Conservation (phyloP, 2,888 invertebrate genomes). For the Oscheius sp. region DNA sequence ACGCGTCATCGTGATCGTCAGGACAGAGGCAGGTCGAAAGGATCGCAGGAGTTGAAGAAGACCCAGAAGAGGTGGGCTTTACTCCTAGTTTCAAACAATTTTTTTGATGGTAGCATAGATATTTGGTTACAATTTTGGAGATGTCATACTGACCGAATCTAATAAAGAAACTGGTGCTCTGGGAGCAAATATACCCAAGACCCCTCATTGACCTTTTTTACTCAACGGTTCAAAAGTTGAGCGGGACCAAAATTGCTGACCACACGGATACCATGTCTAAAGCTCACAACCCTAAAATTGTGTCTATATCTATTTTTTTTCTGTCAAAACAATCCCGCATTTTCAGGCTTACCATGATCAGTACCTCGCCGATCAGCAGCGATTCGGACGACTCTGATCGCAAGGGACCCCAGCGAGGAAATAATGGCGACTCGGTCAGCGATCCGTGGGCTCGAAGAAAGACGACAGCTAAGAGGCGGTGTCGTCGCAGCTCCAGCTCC, state of each 20-base stretch:
- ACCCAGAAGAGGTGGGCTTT: conserved; percentile 4
- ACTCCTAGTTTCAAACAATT: neutral
- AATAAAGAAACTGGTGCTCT: too few species aligned
- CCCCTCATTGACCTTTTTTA: too few species aligned
- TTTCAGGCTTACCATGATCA: neutral
- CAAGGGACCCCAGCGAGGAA: neutral
- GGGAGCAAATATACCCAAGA: too few species aligned
- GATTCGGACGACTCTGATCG: conserved; percentile 39
- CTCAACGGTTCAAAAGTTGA: too few species aligned
- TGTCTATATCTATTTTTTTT: too few species aligned
- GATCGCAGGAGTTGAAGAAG: neutral
- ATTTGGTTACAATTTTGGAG: too few species aligned
- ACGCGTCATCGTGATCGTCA: conserved; percentile 8
- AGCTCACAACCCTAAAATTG: too few species aligned
- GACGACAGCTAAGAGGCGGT: neutral
- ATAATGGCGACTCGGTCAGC: conserved; percentile 1
- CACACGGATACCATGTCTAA: too few species aligned
- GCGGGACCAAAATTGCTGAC: too few species aligned
- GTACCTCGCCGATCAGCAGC: conserved; percentile 43
- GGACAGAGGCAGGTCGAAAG: neutral
- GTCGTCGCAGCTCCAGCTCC: conserved; percentile 26
- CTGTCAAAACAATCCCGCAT: neutral
- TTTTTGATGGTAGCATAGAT: too few species aligned
- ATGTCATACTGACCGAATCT: too few species aligned
- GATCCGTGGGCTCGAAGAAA: conserved; percentile 35